These are phyloP conservation scores for Ophiodon elongatus DNA, from an alignment of 2,113 vertebrate species.

Conservation along the genomic window DNA sequence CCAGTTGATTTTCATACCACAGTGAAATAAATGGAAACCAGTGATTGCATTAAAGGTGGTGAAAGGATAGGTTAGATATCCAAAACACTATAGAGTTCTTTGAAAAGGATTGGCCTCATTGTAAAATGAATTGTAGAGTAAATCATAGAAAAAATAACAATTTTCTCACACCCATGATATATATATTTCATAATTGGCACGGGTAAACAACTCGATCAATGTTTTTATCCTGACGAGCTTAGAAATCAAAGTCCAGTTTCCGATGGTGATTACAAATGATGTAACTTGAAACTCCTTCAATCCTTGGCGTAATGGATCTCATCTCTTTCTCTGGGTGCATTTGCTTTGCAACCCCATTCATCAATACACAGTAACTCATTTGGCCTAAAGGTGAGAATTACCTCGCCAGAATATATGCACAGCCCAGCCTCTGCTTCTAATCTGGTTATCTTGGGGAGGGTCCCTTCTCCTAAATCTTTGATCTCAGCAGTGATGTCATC, in stretches of 20 bases:
- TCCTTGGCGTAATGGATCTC: neutral
- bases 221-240: constrained; percentile 14
- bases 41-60: neutral
- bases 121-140: neutral
- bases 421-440: neutral
- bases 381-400: constrained; percentile 12
- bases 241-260: neutral
- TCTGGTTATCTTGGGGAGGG: constrained; percentile 28
- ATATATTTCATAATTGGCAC: neutral
- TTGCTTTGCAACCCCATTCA: neutral
- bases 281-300: neutral
- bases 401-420: neutral
- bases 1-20: neutral
- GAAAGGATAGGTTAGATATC: neutral
- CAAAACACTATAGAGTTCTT: neutral
- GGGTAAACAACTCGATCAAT: neutral
- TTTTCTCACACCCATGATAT: neutral
- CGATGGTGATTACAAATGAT: neutral
- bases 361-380: neutral
- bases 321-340: neutral
- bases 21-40: neutral
- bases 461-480: constrained; percentile 25
- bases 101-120: neutral
- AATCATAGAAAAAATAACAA: neutral
- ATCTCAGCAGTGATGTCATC: constrained; percentile 55